Base-by-base conservation (phyloP, 2,888 invertebrate genomes). In the Athetis lepigone region DNA sequence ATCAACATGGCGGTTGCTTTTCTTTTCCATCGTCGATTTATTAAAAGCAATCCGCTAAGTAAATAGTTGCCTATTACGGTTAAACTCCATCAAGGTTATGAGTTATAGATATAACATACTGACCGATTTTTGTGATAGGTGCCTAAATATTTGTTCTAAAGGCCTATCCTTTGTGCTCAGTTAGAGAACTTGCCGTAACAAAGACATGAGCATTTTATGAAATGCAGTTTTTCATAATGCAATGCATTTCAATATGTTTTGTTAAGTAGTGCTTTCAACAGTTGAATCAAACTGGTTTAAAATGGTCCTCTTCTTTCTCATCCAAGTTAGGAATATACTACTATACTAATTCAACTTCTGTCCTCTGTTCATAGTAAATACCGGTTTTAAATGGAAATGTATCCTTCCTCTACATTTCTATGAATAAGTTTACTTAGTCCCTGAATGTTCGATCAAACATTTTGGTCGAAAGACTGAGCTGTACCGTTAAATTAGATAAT, bases 111-210 rank as follows among this genome's bases (percentile, higher is more conserved):
- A 16, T 29, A 16, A 25, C 49, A 52, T 75, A 27, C 36, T 77
- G 63, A 70, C 78, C 60, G 47, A 64, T 56, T 52, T 56, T 57
- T 16, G 52, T 75, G 58, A 77, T n/a, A 33, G 25, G 25, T 25
- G 3, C 11, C 13, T 33, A 56, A 69, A 67, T 58, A n/a, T n/a
- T n/a, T n/a, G n/a, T n/a, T n/a, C 8, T 2, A 25, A 36, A 21
- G n/a, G 21, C 29, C n/a, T n/a, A n/a, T n/a, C n/a, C n/a, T n/a
- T n/a, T n/a, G n/a, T n/a, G n/a, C n/a, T 19, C 45, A 25, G 19
- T 39, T 29, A 11, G 11, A 47, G 18, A 5, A 33, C 21, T 8
- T 42, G 33, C 4, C 0, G 33, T 13, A 27, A 6, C 47, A 46
- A 42, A 37, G 36, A 13, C 7, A 4, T 5, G 2, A 27, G 25